Base-by-base conservation (phyloP, 1,140 invertebrate species). In the Camponotus pennsylvanicus region DNA sequence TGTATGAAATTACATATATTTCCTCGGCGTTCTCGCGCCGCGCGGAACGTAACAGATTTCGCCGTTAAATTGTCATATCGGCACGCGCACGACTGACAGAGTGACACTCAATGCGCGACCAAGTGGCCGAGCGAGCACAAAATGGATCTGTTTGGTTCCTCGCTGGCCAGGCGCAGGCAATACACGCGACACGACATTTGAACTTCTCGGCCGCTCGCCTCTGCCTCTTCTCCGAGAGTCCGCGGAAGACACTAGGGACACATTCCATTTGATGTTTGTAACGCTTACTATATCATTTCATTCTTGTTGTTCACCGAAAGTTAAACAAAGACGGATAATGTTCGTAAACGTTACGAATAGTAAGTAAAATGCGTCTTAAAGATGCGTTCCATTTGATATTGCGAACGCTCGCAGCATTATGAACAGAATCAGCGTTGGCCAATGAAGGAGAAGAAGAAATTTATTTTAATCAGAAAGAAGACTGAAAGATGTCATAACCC, bases 31-130 rank as follows among this genome's bases (percentile, higher is more conserved):
- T 55, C 4, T 18, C 27, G 55, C 32, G 69, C 69, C 55, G 32
- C 40, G 55, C 55, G 55, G 55, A 61, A 61, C 55, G 55, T 83
- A 75, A 83, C 79, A 83, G 79, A 83, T 83, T 83, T 83, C 32
- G 40, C 8, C 32, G 42, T 83, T 61, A 42, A 75, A 61, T 9
- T 18, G 40, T 73, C 69, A 75, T n/a, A 63, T 61, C 13, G 32
- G 40, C 11, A 18, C 21, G n/a, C 27, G 15, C 1, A 37, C 34
- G 8, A 59, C 27, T 63, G 42, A 15, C 27, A 32, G 55, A 32
- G 8, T 3, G 11, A 9, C 32, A 21, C 32, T 83, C 13, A 45
- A 49, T 32, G 32, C 13, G 11, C 9, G 40, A 13, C 69, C 6
- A 11, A 4, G 6, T 34, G 27, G 4, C 11, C 40, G 27, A 9